Evolutionary conservation across 2,113 vertebrate genomes (phyloP).

Genomic region (Bolborhynchus lineola): DNA sequence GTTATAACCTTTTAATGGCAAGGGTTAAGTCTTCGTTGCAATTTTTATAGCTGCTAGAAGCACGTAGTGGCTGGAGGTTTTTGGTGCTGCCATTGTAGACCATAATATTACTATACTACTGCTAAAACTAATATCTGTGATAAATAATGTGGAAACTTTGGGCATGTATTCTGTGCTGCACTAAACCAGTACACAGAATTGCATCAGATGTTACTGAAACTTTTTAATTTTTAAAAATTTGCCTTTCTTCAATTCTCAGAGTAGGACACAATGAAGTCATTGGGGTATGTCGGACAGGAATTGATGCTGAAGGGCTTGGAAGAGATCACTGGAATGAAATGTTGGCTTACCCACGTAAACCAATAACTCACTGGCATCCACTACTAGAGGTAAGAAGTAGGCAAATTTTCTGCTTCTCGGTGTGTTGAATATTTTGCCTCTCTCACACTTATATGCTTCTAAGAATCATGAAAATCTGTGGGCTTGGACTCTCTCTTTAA

Average conservation of each 20-base stretch:
- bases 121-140: constrained; percentile 11
- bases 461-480: neutral
- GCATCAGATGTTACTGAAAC: constrained; percentile 8
- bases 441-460: neutral
- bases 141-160: neutral
- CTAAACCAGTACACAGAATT: neutral
- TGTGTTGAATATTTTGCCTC: neutral
- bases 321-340: constrained; percentile 99
- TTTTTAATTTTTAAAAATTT: neutral
- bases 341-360: constrained; percentile 95
- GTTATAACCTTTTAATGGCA: neutral
- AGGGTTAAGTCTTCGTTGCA: neutral
- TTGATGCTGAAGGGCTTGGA: constrained; percentile 92
- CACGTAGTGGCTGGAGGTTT: neutral
- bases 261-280: constrained; percentile 99
- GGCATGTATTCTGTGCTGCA: neutral
- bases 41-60: neutral
- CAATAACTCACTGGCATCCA: constrained; percentile 97
- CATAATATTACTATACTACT: neutral
- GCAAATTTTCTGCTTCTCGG: neutral
- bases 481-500: neutral
- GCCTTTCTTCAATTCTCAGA: constrained; percentile 66
- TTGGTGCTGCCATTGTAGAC: neutral
- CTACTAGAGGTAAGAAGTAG: constrained; percentile 86
- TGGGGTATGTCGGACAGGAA: constrained; percentile 89